phyloP scores from a whole-genome alignment of 2,888 invertebrate species.

The Orchestes rusci region DNA sequence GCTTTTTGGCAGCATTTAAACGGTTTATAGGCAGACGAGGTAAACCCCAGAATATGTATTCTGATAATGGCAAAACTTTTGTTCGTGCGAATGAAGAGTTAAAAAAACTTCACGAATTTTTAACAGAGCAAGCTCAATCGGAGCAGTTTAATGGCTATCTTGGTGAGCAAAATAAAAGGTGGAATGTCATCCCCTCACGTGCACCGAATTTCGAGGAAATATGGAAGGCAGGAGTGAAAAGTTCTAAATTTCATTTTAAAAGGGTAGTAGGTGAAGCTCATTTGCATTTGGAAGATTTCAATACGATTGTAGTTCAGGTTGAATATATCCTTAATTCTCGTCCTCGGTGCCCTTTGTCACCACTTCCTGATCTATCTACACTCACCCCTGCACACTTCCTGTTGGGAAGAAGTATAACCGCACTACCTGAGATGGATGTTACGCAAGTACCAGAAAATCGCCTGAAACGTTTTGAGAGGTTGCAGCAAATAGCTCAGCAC shows the following conservation, averaged over 20 bases:
- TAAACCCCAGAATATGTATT: conserved; percentile 1
- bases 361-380: background rate
- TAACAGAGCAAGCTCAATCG: background rate
- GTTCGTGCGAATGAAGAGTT: background rate
- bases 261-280: conserved; percentile 1
- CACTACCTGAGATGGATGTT: background rate
- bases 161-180: background rate
- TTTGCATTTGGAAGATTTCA: background rate
- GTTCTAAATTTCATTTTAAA: background rate
- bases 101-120: background rate
- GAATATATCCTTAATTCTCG: background rate
- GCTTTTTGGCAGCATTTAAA: background rate
- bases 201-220: background rate
- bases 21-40: background rate
- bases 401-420: background rate
- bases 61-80: background rate
- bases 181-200: background rate
- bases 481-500: background rate
- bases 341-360: background rate
- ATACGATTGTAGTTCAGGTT: background rate
- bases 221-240: background rate
- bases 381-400: background rate
- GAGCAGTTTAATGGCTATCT: background rate
- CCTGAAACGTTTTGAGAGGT: background rate
- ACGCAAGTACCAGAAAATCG: background rate